Evolutionary conservation across 2,888 invertebrate genomes (phyloP).

Genomic region (Patella depressa): DNA sequence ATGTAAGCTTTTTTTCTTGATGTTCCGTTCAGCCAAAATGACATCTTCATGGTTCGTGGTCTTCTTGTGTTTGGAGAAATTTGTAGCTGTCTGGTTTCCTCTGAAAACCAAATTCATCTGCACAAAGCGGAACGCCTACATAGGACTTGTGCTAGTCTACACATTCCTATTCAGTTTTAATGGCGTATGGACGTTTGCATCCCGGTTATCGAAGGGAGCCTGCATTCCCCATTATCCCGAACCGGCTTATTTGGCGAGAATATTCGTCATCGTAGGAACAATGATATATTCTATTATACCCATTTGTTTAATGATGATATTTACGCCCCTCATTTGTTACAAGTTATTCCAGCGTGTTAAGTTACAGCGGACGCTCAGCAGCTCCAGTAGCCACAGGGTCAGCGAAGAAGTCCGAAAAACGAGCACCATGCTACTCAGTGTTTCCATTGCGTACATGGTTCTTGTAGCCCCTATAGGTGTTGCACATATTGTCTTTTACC

Average conservation of each 20-base stretch:
- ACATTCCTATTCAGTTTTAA: conserved; percentile 36
- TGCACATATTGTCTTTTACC: conserved; percentile 44
- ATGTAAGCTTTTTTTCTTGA: conserved; percentile 50
- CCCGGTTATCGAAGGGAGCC: conserved; percentile 36
- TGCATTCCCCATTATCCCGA: conserved; percentile 41
- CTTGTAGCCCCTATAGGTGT: conserved; percentile 50
- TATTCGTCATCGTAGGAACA: conserved; percentile 37
- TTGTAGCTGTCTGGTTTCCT: conserved; percentile 52
- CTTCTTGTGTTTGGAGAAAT: conserved; percentile 47
- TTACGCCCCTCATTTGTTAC: conserved; percentile 40
- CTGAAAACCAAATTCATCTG: conserved; percentile 42
- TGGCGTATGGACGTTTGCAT: conserved; percentile 46
- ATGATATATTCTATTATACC: conserved; percentile 43
- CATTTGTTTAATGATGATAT: conserved; percentile 34
- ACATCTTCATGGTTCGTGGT: conserved; percentile 56
- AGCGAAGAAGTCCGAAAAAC: conserved; percentile 30
- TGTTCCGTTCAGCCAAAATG: conserved; percentile 48
- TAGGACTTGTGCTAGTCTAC: conserved; percentile 37
- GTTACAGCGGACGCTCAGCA: conserved; percentile 17
- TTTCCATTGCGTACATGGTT: conserved; percentile 50
- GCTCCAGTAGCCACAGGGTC: conserved; percentile 13
- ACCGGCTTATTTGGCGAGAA: conserved; percentile 30
- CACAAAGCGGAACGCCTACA: conserved; percentile 37
- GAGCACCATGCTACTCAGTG: conserved; percentile 50
- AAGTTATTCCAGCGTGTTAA: conserved; percentile 27